A percentile compares a stretch with the other conserved stretches of the same genome.
phyloP scores from a whole-genome alignment of 2,888 invertebrate genomes.

The Parnassius apollo region DNA sequence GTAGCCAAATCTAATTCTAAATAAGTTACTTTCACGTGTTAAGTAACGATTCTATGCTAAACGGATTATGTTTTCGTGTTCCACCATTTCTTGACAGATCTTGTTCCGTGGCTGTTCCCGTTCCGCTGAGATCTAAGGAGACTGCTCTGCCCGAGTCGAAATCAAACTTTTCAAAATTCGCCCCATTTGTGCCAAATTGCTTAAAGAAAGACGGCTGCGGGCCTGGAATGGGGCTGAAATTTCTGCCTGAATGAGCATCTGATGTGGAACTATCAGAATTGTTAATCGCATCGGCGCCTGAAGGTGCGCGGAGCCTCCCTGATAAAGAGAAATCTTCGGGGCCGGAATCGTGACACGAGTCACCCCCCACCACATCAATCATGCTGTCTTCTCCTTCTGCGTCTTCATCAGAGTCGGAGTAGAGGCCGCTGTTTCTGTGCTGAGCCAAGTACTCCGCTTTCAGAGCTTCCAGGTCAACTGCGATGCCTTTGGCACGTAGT shows the following conservation, averaged over 20 bases:
- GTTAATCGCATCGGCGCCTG: slow-evolving; percentile 80
- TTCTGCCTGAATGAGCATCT: slow-evolving; percentile 69
- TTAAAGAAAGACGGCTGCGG: slow-evolving; percentile 74
- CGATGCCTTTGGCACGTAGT: slow-evolving; percentile 93
- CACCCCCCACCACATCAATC: slow-evolving; percentile 93
- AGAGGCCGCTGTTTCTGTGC: slow-evolving; percentile 82
- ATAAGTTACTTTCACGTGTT: slow-evolving; percentile 83
- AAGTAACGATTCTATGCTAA: slow-evolving; percentile 93
- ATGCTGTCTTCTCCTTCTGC: slow-evolving; percentile 85
- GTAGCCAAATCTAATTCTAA: slow-evolving; percentile 42
- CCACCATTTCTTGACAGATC: slow-evolving; percentile 77
- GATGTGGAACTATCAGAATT: slow-evolving; percentile 81
- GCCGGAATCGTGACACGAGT: slow-evolving; percentile 86
- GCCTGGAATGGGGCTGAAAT: slow-evolving; percentile 72
- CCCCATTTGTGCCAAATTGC: slow-evolving; percentile 61
- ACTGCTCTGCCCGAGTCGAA: slow-evolving; percentile 76
- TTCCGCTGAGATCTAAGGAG: slow-evolving; percentile 72
- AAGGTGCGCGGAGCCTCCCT: slow-evolving; percentile 80
- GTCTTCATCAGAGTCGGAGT: slow-evolving; percentile 82
- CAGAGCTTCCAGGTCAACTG: slow-evolving; percentile 92
- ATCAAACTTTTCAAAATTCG: slow-evolving; percentile 73
- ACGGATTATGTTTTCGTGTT: slow-evolving; percentile 88
- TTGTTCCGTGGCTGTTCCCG: slow-evolving; percentile 67
- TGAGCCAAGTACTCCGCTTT: slow-evolving; percentile 92
- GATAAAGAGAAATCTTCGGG: slow-evolving; percentile 84